Evolutionary conservation across 2,797 vertebrate genomes (phyloP).

Genomic region (Ambastaia sidthimunki): DNA sequence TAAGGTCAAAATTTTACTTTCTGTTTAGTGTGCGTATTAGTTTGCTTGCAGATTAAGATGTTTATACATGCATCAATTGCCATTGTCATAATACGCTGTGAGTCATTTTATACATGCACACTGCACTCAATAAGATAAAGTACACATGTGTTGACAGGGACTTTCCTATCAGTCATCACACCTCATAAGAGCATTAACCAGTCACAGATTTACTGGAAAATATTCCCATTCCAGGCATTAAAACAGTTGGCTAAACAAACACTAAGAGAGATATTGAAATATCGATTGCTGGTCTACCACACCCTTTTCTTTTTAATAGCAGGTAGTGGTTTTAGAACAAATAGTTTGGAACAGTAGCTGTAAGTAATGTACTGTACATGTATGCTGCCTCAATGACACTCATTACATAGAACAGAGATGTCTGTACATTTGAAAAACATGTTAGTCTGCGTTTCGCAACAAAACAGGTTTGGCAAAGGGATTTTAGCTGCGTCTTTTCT

Average conservation of each 20-base stretch:
- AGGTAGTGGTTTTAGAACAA: background rate
- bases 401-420: background rate
- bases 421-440: background rate
- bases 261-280: background rate
- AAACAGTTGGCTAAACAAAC: background rate
- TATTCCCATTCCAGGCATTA: background rate
- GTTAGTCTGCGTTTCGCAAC: background rate
- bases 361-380: background rate
- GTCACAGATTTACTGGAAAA: background rate
- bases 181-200: background rate
- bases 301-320: background rate
- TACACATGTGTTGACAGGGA: background rate
- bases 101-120: background rate
- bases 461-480: background rate
- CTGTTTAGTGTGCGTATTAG: background rate
- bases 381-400: background rate
- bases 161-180: slow-evolving; percentile 1
- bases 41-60: background rate
- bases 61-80: background rate
- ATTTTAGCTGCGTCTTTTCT: background rate
- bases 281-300: background rate
- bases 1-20: background rate
- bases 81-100: background rate
- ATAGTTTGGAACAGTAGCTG: background rate
- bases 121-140: background rate